Conservation (phyloP, 30 jellyfish, hydroid and myxozoan species). For the Calvadosia cruxmelitensis region DNA sequence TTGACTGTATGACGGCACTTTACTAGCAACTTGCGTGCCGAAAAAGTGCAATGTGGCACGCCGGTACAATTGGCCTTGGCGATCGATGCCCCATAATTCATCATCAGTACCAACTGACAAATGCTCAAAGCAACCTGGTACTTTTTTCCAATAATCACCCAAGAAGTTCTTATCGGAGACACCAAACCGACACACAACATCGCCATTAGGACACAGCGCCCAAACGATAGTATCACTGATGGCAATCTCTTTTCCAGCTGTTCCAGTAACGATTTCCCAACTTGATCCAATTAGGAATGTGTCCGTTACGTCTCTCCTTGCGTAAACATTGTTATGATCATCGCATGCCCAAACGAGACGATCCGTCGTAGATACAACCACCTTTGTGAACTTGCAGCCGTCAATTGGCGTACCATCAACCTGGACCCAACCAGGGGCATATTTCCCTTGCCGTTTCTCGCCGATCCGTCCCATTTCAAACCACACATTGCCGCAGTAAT, state of each 20-base stretch:
- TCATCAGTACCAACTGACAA: constrained; percentile 87
- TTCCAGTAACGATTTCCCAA: constrained; percentile 96
- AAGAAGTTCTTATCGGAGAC: constrained; percentile 59
- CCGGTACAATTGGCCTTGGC: constrained; percentile 88
- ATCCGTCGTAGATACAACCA: constrained; percentile 85
- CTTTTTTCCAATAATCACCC: constrained; percentile 98
- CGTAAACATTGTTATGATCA: constrained; percentile 78
- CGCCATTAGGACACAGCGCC: constrained; percentile 95
- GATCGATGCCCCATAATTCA: constrained; percentile 97
- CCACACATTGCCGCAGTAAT: constrained; percentile 95
- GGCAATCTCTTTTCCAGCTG: constrained; percentile 84
- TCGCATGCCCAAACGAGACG: constrained; percentile 94
- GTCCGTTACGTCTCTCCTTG: constrained; percentile 85
- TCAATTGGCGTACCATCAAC: constrained; percentile 97
- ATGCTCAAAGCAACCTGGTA: constrained; percentile 88
- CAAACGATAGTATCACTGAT: constrained; percentile 87
- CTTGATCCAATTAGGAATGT: constrained; percentile 83
- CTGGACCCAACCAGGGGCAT: constrained; percentile 89
- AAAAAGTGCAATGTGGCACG: constrained; percentile 75
- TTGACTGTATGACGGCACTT: constrained; percentile 90
- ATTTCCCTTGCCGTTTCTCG: constrained; percentile 41
- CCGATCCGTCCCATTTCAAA: constrained; percentile 84
- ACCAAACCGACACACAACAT: constrained; percentile 90
- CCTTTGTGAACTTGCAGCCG: constrained; percentile 82
- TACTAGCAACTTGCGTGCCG: constrained; percentile 64